These are phyloP conservation scores for Caenorhabditis sp. DNA, from an alignment of 2,888 invertebrate genomes.

Conservation along the genomic window DNA sequence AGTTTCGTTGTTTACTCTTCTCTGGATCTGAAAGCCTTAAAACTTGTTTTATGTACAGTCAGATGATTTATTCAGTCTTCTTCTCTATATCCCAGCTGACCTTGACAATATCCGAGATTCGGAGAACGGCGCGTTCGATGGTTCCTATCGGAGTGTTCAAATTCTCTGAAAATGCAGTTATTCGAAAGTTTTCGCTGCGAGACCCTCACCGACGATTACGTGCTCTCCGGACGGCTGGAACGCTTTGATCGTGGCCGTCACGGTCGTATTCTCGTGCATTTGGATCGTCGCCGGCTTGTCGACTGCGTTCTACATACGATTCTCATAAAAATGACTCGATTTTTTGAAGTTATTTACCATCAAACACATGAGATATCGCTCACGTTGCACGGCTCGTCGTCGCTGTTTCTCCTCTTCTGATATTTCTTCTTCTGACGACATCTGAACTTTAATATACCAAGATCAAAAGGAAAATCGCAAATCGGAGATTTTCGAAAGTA, in stretches of 20 bases:
- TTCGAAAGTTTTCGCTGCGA: not conserved
- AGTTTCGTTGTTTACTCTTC: too few species aligned
- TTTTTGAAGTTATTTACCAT: constrained; percentile 1
- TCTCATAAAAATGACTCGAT: too few species aligned
- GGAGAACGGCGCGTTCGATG: constrained; percentile 37
- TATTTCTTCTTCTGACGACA: constrained; percentile 25
- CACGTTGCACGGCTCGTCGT: too few species aligned
- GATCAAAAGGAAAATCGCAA: constrained; percentile 27
- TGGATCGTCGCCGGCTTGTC: constrained; percentile 15
- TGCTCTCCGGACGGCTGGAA: constrained; percentile 40
- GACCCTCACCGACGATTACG: constrained; percentile 37
- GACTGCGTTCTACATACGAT: constrained; percentile 1
- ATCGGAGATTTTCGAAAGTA: constrained; percentile 6
- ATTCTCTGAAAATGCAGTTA: constrained; percentile 26
- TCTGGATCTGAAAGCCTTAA: too few species aligned
- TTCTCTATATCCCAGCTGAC: too few species aligned
- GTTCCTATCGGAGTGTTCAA: constrained; percentile 45
- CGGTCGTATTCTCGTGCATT: constrained; percentile 45
- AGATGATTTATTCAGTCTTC: too few species aligned
- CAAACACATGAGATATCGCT: constrained; percentile 36
- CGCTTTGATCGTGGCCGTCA: constrained; percentile 31
- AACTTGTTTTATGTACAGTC: too few species aligned
- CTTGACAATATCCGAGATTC: constrained; percentile 40
- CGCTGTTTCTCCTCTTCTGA: too few species aligned
- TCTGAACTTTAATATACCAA: too few species aligned